Evolutionary conservation across 2,113 vertebrate species (phyloP).

Genomic region (Phycodurus eques): DNA sequence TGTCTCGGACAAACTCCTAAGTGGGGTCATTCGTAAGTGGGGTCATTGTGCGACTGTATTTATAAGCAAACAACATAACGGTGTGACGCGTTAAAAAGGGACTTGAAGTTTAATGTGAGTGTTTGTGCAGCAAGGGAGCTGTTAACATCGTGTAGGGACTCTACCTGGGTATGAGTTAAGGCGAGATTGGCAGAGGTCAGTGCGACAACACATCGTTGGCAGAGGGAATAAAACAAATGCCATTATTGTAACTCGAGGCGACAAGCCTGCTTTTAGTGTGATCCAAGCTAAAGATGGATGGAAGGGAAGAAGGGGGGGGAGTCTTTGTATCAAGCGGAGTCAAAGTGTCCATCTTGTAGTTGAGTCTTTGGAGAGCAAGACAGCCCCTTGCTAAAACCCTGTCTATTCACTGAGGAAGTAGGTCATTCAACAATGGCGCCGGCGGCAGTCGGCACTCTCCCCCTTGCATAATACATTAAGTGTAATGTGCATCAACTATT

Average conservation of each 20-base stretch:
- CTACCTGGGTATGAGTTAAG: constrained; percentile 60
- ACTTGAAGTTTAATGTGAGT: constrained; percentile 59
- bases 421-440: constrained; percentile 94
- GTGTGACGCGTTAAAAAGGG: constrained; percentile 24
- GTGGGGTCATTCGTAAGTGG: no score
- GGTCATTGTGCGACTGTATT: not conserved
- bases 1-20: not conserved
- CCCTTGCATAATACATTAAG: constrained; percentile 97
- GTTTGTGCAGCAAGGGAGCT: constrained; percentile 54
- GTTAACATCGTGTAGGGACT: constrained; percentile 57
- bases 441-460: constrained; percentile 86
- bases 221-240: constrained; percentile 69
- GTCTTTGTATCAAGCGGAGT: constrained; percentile 78
- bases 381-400: constrained; percentile 71
- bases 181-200: constrained; percentile 55
- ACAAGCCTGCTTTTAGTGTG: constrained; percentile 69
- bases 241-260: constrained; percentile 59
- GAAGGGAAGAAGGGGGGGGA: constrained; percentile 45
- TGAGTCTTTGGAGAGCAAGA: constrained; percentile 74
- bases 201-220: constrained; percentile 57
- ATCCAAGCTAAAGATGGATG: constrained; percentile 48
- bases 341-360: constrained; percentile 76
- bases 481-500: constrained; percentile 90
- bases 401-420: constrained; percentile 84
- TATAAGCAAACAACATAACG: constrained; percentile 38